A percentile compares a stretch with the other conserved stretches of the same genome.
phyloP scores from a whole-genome alignment of 2,797 vertebrate species.

The Sparidentex hasta region DNA sequence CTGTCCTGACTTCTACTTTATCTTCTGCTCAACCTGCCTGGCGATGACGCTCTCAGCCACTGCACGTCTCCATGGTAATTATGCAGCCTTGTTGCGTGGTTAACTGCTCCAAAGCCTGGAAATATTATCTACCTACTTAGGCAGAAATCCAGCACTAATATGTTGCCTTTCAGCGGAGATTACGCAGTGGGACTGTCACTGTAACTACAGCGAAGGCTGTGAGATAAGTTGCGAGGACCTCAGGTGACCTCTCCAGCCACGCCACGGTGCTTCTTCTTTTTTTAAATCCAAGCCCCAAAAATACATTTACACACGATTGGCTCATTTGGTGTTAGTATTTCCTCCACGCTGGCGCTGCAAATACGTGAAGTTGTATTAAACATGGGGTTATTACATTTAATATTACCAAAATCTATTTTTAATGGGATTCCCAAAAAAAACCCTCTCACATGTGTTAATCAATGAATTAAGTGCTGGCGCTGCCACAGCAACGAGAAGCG shows the following conservation, averaged over 20 bases:
- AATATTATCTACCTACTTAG: constrained; percentile 44
- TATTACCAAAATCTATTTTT: constrained; percentile 22
- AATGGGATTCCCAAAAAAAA: not conserved
- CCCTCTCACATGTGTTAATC: constrained; percentile 16
- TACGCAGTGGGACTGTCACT: constrained; percentile 20
- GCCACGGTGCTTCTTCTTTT: not conserved
- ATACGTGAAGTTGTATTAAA: constrained; percentile 10
- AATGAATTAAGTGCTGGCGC: constrained; percentile 5
- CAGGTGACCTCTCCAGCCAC: constrained; percentile 3
- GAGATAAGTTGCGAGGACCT: constrained; percentile 22
- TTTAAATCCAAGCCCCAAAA: constrained; percentile 6
- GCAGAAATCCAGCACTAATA: constrained; percentile 30
- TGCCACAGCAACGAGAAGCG: not conserved
- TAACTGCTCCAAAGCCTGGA: constrained; percentile 44
- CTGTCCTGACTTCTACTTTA: constrained; percentile 47
- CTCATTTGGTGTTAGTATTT: constrained; percentile 18
- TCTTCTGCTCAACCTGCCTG: constrained; percentile 33
- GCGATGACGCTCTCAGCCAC: constrained; percentile 36
- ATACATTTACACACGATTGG: not conserved
- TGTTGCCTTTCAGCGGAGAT: constrained; percentile 36
- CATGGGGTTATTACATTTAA: constrained; percentile 1
- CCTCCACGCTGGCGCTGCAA: constrained; percentile 16
- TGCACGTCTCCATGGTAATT: constrained; percentile 55
- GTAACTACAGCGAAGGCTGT: constrained; percentile 21
- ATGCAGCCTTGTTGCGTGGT: constrained; percentile 39